Conservation (phyloP, 2,888 invertebrate genomes). For the Nebria salina region DNA sequence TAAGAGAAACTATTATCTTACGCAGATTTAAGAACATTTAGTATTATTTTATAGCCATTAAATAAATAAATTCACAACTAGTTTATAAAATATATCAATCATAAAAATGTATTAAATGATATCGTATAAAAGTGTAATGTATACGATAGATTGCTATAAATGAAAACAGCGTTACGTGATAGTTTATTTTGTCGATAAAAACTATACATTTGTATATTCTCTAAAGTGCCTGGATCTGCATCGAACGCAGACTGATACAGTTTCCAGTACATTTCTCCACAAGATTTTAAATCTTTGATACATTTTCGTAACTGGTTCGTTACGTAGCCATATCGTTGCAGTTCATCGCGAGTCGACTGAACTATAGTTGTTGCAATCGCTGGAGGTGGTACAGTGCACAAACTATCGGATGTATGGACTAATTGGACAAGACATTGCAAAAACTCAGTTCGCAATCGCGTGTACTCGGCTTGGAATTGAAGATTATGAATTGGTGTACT, state of each 20-base stretch:
- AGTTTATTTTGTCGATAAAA: neutral
- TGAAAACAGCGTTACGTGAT: neutral
- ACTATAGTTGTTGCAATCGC: conserved; percentile 88
- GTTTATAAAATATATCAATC: neutral
- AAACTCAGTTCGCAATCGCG: conserved; percentile 78
- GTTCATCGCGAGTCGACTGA: conserved; percentile 79
- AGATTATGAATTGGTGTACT: conserved; percentile 72
- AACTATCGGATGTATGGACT: conserved; percentile 75
- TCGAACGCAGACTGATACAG: conserved; percentile 87
- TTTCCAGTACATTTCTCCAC: conserved; percentile 78
- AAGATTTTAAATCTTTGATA: conserved; percentile 75
- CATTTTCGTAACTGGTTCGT: conserved; percentile 82
- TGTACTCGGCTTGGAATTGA: conserved; percentile 80
- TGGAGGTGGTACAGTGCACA: conserved; percentile 91
- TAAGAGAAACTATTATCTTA: too few relatives aligned
- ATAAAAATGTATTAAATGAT: neutral
- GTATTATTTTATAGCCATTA: too few relatives aligned
- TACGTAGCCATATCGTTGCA: conserved; percentile 81
- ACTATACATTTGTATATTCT: conserved; percentile 73
- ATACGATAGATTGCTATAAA: neutral
- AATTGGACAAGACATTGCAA: conserved; percentile 74
- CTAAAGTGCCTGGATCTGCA: conserved; percentile 81
- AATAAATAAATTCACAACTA: neutral
- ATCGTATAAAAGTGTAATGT: too few relatives aligned
- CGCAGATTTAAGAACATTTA: too few relatives aligned